Conservation (phyloP, 2,888 invertebrate species). For the Troides helena region DNA sequence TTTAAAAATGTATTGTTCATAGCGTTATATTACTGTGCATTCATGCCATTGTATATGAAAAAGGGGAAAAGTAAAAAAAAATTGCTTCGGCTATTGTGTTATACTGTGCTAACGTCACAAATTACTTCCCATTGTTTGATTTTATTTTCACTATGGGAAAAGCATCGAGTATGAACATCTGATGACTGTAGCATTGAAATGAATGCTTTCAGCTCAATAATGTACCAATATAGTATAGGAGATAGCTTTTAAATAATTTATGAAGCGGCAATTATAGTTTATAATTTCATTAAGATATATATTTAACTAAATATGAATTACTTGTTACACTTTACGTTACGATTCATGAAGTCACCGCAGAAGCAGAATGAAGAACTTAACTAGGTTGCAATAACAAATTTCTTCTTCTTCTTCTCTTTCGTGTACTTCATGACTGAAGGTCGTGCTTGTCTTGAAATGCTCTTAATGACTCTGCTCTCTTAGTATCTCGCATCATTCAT, state of each 20-base stretch:
- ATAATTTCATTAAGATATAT: too few species aligned
- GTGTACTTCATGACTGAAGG: too few species aligned
- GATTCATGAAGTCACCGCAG: not conserved
- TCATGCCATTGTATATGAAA: conserved; percentile 20
- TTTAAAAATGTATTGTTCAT: conserved; percentile 17
- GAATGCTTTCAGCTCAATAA: not conserved
- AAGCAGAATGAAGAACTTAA: not conserved
- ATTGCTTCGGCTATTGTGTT: conserved; percentile 22
- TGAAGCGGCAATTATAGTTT: too few species aligned
- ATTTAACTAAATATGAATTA: too few species aligned
- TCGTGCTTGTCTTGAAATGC: too few species aligned
- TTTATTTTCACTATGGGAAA: not conserved
- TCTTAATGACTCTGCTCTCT: too few species aligned
- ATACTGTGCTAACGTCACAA: conserved; percentile 17
- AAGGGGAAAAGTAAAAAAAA: conserved; percentile 21
- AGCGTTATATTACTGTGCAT: conserved; percentile 22
- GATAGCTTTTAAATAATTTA: too few species aligned
- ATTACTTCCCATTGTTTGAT: conserved; percentile 15
- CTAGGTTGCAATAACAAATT: not conserved
- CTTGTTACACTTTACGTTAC: too few species aligned
- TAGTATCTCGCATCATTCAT: too few species aligned
- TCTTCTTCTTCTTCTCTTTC: too few species aligned
- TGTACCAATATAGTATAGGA: not conserved
- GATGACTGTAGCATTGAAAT: too few species aligned
- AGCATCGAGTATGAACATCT: not conserved